phyloP scores from a whole-genome alignment of 2,797 vertebrate genomes.

The Thamnophis elegans region DNA sequence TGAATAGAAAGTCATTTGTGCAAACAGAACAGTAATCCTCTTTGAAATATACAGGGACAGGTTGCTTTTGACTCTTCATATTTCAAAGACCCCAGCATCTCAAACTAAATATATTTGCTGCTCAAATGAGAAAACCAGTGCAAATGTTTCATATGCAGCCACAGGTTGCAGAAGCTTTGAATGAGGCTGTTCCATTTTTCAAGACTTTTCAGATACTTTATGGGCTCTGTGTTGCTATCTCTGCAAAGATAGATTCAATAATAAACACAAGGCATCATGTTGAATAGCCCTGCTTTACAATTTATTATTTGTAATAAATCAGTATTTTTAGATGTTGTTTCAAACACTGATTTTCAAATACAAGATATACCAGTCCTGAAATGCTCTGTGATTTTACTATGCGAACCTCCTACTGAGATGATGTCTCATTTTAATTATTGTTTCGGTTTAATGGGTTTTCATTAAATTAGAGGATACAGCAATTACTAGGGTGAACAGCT shows the following conservation, averaged over 20 bases:
- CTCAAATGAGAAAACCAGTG: neutral
- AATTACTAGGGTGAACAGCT: conserved; percentile 77
- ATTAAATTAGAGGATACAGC: conserved; percentile 80
- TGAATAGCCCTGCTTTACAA: conserved; percentile 57
- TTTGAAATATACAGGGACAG: neutral
- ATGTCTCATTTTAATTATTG: conserved; percentile 85
- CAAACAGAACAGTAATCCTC: neutral
- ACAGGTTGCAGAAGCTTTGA: neutral
- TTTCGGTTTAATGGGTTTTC: conserved; percentile 81
- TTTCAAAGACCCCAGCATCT: neutral
- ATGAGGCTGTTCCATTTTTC: neutral
- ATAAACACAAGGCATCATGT: conserved; percentile 59
- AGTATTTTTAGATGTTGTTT: conserved; percentile 64
- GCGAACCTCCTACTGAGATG: conserved; percentile 77
- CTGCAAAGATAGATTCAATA: conserved; percentile 48
- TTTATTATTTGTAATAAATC: conserved; percentile 70
- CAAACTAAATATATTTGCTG: neutral
- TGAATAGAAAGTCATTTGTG: neutral
- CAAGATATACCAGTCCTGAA: conserved; percentile 63
- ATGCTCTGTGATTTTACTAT: conserved; percentile 74
- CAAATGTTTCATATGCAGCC: neutral
- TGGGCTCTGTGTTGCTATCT: conserved; percentile 41
- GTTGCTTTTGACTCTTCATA: neutral
- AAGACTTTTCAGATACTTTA: conserved; percentile 26
- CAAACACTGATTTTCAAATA: conserved; percentile 65